A percentile compares a stretch with the other conserved stretches of the same genome.
phyloP scores from a whole-genome alignment of 92 coral and sea anemone genomes.

The Pocillopora meandrina region DNA sequence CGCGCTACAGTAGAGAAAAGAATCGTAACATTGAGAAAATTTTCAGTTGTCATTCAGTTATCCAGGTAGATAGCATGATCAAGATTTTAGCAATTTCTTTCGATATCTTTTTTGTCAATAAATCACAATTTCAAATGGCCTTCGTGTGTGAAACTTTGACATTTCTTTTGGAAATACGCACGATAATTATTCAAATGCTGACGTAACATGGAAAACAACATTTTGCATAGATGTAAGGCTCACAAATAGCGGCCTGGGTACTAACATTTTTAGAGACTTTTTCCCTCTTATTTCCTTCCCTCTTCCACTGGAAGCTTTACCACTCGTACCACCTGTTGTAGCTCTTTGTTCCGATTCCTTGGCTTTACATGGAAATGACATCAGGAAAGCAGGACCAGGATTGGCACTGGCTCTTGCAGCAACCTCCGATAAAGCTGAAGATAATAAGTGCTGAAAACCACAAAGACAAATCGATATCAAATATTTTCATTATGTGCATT shows the following conservation, averaged over 20 bases:
- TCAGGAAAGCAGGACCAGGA: constrained; percentile 78
- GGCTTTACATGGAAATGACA: constrained; percentile 72
- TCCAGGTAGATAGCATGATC: too few species aligned
- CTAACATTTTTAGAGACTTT: constrained; percentile 23
- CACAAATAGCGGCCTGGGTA: neutral
- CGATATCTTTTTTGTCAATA: too few species aligned
- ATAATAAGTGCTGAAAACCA: constrained; percentile 62
- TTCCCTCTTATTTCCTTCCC: constrained; percentile 35
- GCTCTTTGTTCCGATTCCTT: constrained; percentile 52
- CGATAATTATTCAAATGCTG: too few species aligned
- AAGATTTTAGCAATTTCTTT: too few species aligned
- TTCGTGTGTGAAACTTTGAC: too few species aligned
- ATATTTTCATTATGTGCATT: neutral
- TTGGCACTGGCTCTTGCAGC: constrained; percentile 63
- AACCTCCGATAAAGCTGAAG: constrained; percentile 70
- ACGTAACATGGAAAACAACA: too few species aligned
- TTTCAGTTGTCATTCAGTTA: too few species aligned
- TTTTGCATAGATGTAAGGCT: too few species aligned
- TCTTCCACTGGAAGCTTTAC: constrained; percentile 35
- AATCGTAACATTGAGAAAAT: neutral
- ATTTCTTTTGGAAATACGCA: too few species aligned
- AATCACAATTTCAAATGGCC: too few species aligned
- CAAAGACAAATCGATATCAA: neutral
- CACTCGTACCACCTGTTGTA: neutral
- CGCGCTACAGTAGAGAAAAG: neutral